A percentile compares a stretch with the other conserved stretches of the same genome.
phyloP scores from a whole-genome alignment of 2,797 vertebrate genomes.

The Antrozous pallidus region DNA sequence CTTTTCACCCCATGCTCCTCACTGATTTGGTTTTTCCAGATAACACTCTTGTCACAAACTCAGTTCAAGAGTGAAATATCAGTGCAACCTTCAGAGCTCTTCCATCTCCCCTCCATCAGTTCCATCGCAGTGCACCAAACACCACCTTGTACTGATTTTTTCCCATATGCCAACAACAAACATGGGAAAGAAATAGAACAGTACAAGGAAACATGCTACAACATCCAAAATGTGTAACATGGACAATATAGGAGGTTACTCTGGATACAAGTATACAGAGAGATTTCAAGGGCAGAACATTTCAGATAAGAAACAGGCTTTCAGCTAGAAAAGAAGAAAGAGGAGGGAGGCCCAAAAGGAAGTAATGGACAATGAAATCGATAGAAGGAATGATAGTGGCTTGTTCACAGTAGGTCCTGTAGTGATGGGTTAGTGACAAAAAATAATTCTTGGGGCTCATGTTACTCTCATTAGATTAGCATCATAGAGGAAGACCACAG shows the following conservation, averaged over 20 bases:
- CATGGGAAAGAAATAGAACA: background rate
- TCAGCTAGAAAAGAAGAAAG: background rate
- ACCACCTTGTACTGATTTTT: background rate
- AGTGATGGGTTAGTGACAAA: background rate
- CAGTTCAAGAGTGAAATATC: slow-evolving; percentile 1
- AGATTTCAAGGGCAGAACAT: background rate
- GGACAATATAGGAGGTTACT: background rate
- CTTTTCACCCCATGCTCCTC: background rate
- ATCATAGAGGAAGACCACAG: background rate
- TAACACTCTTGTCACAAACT: background rate
- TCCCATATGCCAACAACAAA: slow-evolving; percentile 1
- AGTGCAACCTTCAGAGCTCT: background rate
- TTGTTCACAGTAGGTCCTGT: background rate
- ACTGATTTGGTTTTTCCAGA: background rate
- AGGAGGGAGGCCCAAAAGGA: background rate
- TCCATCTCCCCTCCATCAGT: background rate
- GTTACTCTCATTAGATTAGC: background rate
- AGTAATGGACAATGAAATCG: background rate
- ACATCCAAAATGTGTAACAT: background rate
- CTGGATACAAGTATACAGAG: background rate
- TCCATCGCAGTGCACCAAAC: background rate
- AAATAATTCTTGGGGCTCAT: background rate
- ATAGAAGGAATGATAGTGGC: background rate
- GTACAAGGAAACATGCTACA: background rate
- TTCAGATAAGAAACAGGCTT: slow-evolving; percentile 1